Percentiles rank a stretch among this genome's conserved stretches.
phyloP scores from a whole-genome alignment of 1,140 invertebrate species.

The Drosophila obscura region DNA sequence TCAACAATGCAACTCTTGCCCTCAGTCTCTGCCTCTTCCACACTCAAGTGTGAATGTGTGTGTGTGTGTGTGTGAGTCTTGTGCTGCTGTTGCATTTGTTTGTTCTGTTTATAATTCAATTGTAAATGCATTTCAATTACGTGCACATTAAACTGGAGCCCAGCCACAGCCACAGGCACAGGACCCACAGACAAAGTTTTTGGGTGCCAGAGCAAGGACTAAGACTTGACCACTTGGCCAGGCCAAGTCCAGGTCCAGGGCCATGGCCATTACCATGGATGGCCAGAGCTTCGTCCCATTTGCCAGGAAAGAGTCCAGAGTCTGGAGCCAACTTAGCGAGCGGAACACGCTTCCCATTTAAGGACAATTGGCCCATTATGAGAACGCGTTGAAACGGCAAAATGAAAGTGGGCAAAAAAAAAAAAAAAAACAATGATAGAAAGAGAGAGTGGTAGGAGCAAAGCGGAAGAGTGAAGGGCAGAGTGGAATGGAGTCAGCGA shows the following conservation, averaged over 20 bases:
- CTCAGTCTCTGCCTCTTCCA: background rate
- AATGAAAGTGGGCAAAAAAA: slow-evolving; percentile 70
- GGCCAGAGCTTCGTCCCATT: too few relatives aligned
- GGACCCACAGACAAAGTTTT: slow-evolving; percentile 69
- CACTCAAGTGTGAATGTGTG: slow-evolving; percentile 57
- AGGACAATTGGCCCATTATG: slow-evolving; percentile 81
- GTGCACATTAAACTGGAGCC: slow-evolving; percentile 77
- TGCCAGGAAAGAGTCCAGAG: slow-evolving; percentile 22
- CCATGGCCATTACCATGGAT: slow-evolving; percentile 50
- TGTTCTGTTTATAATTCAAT: slow-evolving; percentile 82
- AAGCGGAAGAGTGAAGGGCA: background rate
- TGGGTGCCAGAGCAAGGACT: slow-evolving; percentile 39
- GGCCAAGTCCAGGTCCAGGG: slow-evolving; percentile 46
- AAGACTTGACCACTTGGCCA: slow-evolving; percentile 41
- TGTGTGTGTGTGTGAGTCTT: slow-evolving; percentile 43
- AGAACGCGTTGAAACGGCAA: slow-evolving; percentile 80
- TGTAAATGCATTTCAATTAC: slow-evolving; percentile 83
- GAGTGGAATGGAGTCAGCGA: slow-evolving; percentile 32
- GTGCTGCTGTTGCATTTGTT: slow-evolving; percentile 60
- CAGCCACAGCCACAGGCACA: slow-evolving; percentile 8
- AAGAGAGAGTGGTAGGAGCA: slow-evolving; percentile 3
- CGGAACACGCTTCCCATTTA: slow-evolving; percentile 64
- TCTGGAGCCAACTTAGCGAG: slow-evolving; percentile 58
- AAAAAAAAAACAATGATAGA: slow-evolving; percentile 45
- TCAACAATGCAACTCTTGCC: slow-evolving; percentile 62